Evolutionary conservation across 1,140 invertebrate genomes (phyloP).

Genomic region (Leucophenga varia): DNA sequence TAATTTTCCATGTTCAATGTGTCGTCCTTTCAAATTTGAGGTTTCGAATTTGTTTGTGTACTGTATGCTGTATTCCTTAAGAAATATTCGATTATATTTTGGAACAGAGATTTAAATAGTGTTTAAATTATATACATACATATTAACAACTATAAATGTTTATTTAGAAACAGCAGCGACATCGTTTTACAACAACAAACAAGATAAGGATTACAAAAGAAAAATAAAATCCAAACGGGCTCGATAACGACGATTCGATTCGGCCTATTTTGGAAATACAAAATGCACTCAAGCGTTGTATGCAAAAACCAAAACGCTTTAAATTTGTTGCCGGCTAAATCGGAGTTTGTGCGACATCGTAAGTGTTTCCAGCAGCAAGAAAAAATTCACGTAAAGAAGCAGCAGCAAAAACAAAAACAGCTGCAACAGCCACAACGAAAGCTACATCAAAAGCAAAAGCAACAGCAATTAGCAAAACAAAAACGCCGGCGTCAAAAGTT

Average conservation of each 20-base stretch:
- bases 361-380: conserved; percentile 4
- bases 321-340: conserved; percentile 11
- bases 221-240: conserved; percentile 40
- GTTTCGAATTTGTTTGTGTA: too few species aligned
- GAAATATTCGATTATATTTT: too few species aligned
- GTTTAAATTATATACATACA: too few species aligned
- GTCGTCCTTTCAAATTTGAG: too few species aligned
- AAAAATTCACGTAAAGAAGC: too few species aligned
- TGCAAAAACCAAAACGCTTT: conserved; percentile 22
- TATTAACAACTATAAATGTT: conserved; percentile 7
- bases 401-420: conserved; percentile 3
- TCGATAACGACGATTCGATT: conserved; percentile 25
- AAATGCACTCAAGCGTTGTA: conserved; percentile 53
- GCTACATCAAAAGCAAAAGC: conserved; percentile 24
- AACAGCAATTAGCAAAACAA: conserved; percentile 30
- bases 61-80: too few species aligned
- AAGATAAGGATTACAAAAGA: background rate
- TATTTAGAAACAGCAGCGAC: conserved; percentile 3
- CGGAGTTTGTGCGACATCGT: background rate
- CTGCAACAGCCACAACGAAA: conserved; percentile 13
- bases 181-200: conserved; percentile 11
- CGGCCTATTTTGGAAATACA: conserved; percentile 33
- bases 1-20: too few species aligned
- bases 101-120: too few species aligned
- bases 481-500: conserved; percentile 35